A percentile compares a stretch with the other conserved stretches of the same genome.
These are phyloP conservation scores for Tapirus terrestris DNA, from an alignment of 2,113 vertebrate species.

Conservation along the genomic window DNA sequence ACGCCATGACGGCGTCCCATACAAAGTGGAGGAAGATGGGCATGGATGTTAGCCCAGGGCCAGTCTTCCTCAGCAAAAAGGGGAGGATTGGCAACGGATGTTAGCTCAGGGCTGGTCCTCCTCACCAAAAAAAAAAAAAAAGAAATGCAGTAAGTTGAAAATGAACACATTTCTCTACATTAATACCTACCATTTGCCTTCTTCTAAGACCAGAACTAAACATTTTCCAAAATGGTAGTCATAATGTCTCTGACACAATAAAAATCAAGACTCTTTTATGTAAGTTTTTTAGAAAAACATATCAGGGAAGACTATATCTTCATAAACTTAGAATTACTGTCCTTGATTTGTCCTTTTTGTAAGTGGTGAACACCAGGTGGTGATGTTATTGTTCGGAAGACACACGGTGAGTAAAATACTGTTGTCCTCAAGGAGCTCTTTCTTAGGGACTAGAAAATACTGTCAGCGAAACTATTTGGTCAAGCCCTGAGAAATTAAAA, in stretches of 20 bases:
- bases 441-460: background rate
- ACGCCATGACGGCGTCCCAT: too few species aligned
- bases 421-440: background rate
- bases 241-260: background rate
- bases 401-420: background rate
- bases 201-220: background rate
- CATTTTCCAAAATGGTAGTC: background rate
- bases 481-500: constrained; percentile 44
- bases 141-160: background rate
- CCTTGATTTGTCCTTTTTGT: background rate
- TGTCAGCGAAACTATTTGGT: constrained; percentile 8
- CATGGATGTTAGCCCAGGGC: too few species aligned
- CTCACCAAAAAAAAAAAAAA: too few species aligned
- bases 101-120: too few species aligned
- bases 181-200: background rate
- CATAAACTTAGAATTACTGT: constrained; percentile 23
- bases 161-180: background rate
- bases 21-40: too few species aligned
- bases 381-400: background rate
- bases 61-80: too few species aligned
- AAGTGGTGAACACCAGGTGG: background rate
- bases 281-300: background rate
- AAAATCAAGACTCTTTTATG: background rate
- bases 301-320: background rate
- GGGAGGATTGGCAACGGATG: too few species aligned